Evolutionary conservation across 2,888 invertebrate species (phyloP).

Genomic region (Leucophora obtusa): DNA sequence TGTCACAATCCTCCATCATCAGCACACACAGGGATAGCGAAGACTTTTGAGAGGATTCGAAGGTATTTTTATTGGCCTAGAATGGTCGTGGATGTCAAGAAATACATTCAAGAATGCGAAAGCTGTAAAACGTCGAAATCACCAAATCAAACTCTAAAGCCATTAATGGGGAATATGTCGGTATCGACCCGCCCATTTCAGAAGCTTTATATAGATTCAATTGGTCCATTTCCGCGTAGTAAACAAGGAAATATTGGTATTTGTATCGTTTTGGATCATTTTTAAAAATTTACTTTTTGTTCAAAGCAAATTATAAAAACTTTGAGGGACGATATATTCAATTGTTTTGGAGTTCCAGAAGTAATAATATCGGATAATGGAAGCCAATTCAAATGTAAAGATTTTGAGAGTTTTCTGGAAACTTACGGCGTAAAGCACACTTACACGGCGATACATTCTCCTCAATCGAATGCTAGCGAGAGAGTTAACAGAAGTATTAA

Average conservation of each 20-base stretch:
- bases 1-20: slow-evolving; percentile 21
- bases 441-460: slow-evolving; percentile 70
- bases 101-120: too few relatives aligned
- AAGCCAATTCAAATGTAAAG: slow-evolving; percentile 59
- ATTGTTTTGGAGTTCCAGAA: slow-evolving; percentile 68
- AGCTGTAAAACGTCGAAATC: too few relatives aligned
- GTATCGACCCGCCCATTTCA: slow-evolving; percentile 45
- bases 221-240: slow-evolving; percentile 55
- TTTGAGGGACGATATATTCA: too few relatives aligned
- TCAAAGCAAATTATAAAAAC: slow-evolving; percentile 26
- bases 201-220: slow-evolving; percentile 19
- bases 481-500: slow-evolving; percentile 28
- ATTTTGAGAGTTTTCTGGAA: slow-evolving; percentile 43
- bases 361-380: slow-evolving; percentile 66
- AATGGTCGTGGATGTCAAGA: too few relatives aligned
- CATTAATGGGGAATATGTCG: slow-evolving; percentile 41
- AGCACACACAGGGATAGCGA: slow-evolving; percentile 19
- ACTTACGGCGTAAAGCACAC: slow-evolving; percentile 55
- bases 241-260: slow-evolving; percentile 42
- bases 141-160: slow-evolving; percentile 37
- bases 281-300: slow-evolving; percentile 48
- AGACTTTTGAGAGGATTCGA: slow-evolving; percentile 22
- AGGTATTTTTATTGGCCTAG: too few relatives aligned
- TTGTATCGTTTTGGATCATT: slow-evolving; percentile 49
- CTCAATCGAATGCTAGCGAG: slow-evolving; percentile 61